Base-by-base conservation (phyloP, 2,888 invertebrate genomes). In the Polietes domitor region DNA sequence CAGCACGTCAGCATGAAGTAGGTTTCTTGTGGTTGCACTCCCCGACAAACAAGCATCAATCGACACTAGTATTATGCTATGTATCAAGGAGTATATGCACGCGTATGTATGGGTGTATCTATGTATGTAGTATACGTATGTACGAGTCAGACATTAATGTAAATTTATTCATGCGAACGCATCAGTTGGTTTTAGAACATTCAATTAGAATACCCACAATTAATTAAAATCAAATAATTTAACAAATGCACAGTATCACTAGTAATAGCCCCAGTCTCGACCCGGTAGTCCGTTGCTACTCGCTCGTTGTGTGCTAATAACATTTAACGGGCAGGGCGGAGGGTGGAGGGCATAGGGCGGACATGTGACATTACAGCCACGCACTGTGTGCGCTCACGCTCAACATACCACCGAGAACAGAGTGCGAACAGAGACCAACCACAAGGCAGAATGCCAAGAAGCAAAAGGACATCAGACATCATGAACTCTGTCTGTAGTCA, bases 141-240 rank as follows among this genome's bases (percentile, higher is more conserved):
- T 7, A 21, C 26, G 1, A 55, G 21, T 21, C 58, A 6, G 26
- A 71, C 43, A 73, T 71, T 73, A 77, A 77, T 63, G 63, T 43
- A 71, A 75, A 80, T 78, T 77, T 76, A 76, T 84, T 76, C 68
- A 84, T 76, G 78, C 72, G 79, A 81, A 68, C 75, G 58, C 68
- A 78, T 80, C 77, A 68, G 65, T 72, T 41, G 74, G 68, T 70
- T 75, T 10, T 72, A 82, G 41, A 81, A 74, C 61, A 83, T 81
- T 83, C 85, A 85, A 85, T 85, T 85, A 83, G 77, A 79, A 77
- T 77, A 76, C 79, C 83, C 83, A 83, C 85, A 85, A 81, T 83
- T 81, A 83, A 85, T 85, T 85, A 85, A 81, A 79, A 83, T 79
- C 77, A 81, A 83, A 79, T 81, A 83, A 81, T 61, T 81, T 81